Evolutionary conservation across 2,113 vertebrate species (phyloP).

Genomic region (Strix aluco): DNA sequence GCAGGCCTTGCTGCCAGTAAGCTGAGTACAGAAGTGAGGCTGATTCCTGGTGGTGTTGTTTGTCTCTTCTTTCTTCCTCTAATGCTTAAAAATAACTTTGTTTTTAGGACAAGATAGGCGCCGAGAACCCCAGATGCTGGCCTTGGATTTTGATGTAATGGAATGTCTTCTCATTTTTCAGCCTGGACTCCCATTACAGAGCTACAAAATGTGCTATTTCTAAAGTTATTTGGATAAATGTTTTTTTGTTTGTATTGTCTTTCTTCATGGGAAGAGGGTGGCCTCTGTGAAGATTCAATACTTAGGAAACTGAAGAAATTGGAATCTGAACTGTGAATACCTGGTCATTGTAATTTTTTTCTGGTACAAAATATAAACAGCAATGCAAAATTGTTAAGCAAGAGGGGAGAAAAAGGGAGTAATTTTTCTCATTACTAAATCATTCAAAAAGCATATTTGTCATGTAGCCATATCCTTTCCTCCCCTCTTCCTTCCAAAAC

Average conservation of each 20-base stretch:
- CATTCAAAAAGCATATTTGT: not conserved
- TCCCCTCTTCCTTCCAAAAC: not conserved
- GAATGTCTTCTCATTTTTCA: not conserved
- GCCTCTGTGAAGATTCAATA: not conserved
- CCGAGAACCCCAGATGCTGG: not conserved
- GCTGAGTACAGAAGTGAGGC: not conserved
- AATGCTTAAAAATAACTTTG: not conserved
- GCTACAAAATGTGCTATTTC: not conserved
- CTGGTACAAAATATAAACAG: not conserved
- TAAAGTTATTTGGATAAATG: not conserved
- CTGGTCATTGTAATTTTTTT: not conserved
- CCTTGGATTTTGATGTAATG: not conserved
- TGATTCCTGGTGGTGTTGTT: not conserved
- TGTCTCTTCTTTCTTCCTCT: not conserved
- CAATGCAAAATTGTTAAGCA: rapidly evolving
- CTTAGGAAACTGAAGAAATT: not conserved
- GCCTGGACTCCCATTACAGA: not conserved
- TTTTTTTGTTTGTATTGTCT: not conserved
- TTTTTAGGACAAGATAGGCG: not conserved
- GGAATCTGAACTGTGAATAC: not conserved
- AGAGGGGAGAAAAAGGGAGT: not conserved
- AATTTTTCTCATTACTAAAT: not conserved
- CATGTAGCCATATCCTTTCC: not conserved
- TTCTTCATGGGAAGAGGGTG: not conserved
- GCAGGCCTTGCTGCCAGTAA: not conserved